phyloP scores from a whole-genome alignment of 2,113 vertebrate genomes.

The Corythoichthys haematopterus region DNA sequence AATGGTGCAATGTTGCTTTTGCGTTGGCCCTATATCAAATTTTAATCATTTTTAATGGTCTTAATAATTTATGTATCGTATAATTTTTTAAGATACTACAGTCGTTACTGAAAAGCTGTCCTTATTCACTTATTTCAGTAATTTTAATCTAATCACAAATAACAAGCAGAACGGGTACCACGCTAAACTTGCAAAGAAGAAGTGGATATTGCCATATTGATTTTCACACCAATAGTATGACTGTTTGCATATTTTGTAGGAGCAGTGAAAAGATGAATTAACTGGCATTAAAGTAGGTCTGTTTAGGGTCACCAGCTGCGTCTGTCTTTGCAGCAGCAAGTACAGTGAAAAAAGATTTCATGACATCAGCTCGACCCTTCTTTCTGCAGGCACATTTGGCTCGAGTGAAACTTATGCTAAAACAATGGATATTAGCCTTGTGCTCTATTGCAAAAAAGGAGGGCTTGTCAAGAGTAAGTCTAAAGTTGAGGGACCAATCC shows the following conservation, averaged over 20 bases:
- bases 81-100: too few relatives aligned
- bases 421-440: not conserved
- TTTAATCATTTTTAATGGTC: too few relatives aligned
- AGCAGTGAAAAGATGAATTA: conserved; percentile 47
- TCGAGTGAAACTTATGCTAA: conserved; percentile 18
- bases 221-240: conserved; percentile 63
- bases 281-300: conserved; percentile 59
- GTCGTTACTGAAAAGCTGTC: not conserved
- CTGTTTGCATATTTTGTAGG: conserved; percentile 62
- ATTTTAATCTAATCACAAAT: conserved; percentile 20
- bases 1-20: too few relatives aligned
- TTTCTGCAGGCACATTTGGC: conserved; percentile 9
- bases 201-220: conserved; percentile 53
- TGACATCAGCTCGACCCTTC: conserved; percentile 40
- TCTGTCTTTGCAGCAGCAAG: conserved; percentile 32
- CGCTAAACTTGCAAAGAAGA: conserved; percentile 9
- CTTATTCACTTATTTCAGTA: conserved; percentile 16
- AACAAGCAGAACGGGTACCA: conserved; percentile 19
- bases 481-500: conserved; percentile 42
- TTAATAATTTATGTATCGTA: too few relatives aligned
- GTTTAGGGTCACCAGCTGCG: conserved; percentile 11
- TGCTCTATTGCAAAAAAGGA: conserved; percentile 15
- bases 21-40: too few relatives aligned
- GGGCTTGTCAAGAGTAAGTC: conserved; percentile 24
- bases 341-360: conserved; percentile 58